Conservation (phyloP, 2,888 invertebrate genomes). For the Drosophila parthenogenetica region DNA sequence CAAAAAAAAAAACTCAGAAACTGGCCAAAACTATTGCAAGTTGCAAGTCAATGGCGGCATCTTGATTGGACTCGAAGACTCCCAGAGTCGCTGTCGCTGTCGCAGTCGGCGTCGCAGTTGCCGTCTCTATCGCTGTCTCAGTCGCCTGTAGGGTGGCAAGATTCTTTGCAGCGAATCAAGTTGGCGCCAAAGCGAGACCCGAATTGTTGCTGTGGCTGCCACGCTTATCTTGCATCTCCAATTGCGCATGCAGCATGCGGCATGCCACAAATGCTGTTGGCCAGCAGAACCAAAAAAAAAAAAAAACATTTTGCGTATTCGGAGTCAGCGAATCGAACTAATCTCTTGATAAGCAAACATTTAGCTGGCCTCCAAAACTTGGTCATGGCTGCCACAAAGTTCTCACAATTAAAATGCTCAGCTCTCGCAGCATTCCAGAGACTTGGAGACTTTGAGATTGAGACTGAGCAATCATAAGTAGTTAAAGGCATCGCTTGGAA, state of each 20-base stretch:
- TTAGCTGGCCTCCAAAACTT: slow-evolving; percentile 65
- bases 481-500: slow-evolving; percentile 51
- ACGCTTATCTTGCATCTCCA: slow-evolving; percentile 63
- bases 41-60: slow-evolving; percentile 63
- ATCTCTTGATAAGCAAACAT: slow-evolving; percentile 71
- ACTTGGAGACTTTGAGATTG: background rate
- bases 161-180: slow-evolving; percentile 47
- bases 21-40: slow-evolving; percentile 45
- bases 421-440: slow-evolving; percentile 39
- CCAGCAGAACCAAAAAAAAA: slow-evolving; percentile 11
- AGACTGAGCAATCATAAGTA: background rate
- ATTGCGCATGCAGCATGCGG: slow-evolving; percentile 51
- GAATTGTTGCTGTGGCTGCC: slow-evolving; percentile 40
- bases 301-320: slow-evolving; percentile 49
- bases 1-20: slow-evolving; percentile 4
- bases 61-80: slow-evolving; percentile 67
- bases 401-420: slow-evolving; percentile 73
- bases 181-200: slow-evolving; percentile 52
- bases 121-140: slow-evolving; percentile 9
- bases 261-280: slow-evolving; percentile 40
- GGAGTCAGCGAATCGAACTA: slow-evolving; percentile 58
- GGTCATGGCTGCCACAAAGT: slow-evolving; percentile 68
- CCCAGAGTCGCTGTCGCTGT: slow-evolving; percentile 17
- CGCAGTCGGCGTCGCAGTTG: slow-evolving; percentile 20
- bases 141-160: slow-evolving; percentile 62